Conservation (phyloP, 2,113 vertebrate species). For the Bungarus multicinctus region DNA sequence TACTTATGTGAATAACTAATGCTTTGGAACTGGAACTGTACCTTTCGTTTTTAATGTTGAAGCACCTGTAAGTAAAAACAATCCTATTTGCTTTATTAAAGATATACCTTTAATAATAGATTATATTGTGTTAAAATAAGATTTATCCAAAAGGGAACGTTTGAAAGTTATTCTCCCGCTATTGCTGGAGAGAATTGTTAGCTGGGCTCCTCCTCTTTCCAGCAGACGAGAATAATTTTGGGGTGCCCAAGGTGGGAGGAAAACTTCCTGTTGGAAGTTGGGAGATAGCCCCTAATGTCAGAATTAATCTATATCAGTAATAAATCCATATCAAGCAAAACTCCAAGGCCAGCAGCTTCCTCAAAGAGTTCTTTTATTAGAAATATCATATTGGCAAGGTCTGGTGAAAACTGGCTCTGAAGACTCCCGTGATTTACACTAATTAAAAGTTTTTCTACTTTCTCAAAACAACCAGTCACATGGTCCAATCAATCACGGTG, state of each 20-base stretch:
- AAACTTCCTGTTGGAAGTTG: conserved; percentile 42
- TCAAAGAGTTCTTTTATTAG: too few species aligned
- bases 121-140: conserved; percentile 68
- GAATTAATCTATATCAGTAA: too few species aligned
- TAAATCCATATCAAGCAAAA: too few species aligned
- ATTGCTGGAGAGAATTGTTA: background rate
- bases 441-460: too few species aligned
- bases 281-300: background rate
- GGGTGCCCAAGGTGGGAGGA: background rate
- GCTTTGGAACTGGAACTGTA: conserved; percentile 81
- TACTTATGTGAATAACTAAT: conserved; percentile 73
- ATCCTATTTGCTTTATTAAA: conserved; percentile 83
- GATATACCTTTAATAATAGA: conserved; percentile 76
- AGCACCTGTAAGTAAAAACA: conserved; percentile 80
- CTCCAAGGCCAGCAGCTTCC: too few species aligned
- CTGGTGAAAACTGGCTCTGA: too few species aligned
- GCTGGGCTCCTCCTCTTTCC: background rate
- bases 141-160: conserved; percentile 53
- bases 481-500: too few species aligned
- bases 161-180: background rate
- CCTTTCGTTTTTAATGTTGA: conserved; percentile 82
- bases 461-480: too few species aligned
- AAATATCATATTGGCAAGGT: too few species aligned
- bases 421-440: too few species aligned
- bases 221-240: background rate